Evolutionary conservation across 2,797 vertebrate species (phyloP).

Genomic region (Jordanella pulchra): DNA sequence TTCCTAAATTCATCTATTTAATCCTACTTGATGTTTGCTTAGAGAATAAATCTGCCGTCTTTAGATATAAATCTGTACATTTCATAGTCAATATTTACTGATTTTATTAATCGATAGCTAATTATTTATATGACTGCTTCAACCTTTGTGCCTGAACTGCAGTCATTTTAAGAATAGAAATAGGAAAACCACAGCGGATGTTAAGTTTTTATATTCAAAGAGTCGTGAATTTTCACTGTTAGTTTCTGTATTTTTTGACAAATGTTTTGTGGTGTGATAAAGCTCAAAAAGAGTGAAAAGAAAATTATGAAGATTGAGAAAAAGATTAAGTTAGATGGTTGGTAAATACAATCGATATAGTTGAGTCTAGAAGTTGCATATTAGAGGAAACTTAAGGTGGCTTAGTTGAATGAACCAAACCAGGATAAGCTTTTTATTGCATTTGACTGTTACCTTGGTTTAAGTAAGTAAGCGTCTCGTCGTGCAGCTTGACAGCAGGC

Average conservation of each 20-base stretch:
- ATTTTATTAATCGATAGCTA: no score
- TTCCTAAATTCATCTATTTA: no score
- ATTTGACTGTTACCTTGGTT: constrained; percentile 87
- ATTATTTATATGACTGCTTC: no score
- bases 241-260: no score
- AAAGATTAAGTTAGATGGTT: not conserved
- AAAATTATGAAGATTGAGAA: not conserved
- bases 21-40: no score
- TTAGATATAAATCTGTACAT: no score
- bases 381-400: not conserved
- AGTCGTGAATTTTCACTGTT: not conserved
- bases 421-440: not conserved
- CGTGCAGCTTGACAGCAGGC: constrained; percentile 92
- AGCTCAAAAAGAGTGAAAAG: not conserved
- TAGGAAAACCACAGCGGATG: no score
- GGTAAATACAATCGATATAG: not conserved
- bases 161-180: not conserved
- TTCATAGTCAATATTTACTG: no score
- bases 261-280: not conserved
- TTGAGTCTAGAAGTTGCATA: not conserved
- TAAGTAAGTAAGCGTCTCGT: constrained; percentile 97
- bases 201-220: not conserved
- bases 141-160: no score
- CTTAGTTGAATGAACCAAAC: not conserved
- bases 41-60: no score